phyloP scores from a whole-genome alignment of 2,113 vertebrate species.

The Apaloderma vittatum region DNA sequence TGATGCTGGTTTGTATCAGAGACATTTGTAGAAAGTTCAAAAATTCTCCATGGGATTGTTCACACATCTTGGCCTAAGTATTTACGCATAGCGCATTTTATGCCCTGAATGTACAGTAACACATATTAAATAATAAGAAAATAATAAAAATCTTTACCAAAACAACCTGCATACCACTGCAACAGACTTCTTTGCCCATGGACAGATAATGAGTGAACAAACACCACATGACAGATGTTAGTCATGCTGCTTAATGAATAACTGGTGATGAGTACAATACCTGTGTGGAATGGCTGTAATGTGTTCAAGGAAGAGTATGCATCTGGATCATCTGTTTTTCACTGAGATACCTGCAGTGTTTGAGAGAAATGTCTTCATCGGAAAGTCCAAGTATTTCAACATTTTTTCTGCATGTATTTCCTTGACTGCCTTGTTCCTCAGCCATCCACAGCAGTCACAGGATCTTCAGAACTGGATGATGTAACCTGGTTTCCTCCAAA shows the following conservation, averaged over 20 bases:
- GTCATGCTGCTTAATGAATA: slow-evolving; percentile 71
- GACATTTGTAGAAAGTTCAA: not conserved
- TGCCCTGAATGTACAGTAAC: not conserved
- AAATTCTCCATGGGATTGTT: not conserved
- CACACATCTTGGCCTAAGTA: not conserved
- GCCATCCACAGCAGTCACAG: not conserved
- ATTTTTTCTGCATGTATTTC: not conserved
- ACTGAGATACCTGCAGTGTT: not conserved
- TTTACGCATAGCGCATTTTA: not conserved
- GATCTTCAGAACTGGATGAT: not conserved
- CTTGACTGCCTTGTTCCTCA: not conserved
- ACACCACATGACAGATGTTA: slow-evolving; percentile 68
- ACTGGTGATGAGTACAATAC: slow-evolving; percentile 71
- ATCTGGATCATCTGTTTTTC: slow-evolving; percentile 46
- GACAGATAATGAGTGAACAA: slow-evolving; percentile 71
- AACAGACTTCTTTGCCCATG: slow-evolving; percentile 49
- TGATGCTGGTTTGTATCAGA: slow-evolving; percentile 4
- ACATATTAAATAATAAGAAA: not conserved
- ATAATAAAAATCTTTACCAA: slow-evolving; percentile 21
- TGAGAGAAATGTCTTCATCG: not conserved
- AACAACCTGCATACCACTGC: slow-evolving; percentile 56
- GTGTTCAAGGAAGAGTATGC: slow-evolving; percentile 26
- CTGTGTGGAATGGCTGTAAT: slow-evolving; percentile 40
- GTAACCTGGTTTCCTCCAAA: not conserved
- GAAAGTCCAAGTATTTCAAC: slow-evolving; percentile 7